Evolutionary conservation across 2,113 vertebrate species (phyloP), one percentile per base, ranked within the genome.

Genomic region (Myrmophylax atrothorax): DNA sequence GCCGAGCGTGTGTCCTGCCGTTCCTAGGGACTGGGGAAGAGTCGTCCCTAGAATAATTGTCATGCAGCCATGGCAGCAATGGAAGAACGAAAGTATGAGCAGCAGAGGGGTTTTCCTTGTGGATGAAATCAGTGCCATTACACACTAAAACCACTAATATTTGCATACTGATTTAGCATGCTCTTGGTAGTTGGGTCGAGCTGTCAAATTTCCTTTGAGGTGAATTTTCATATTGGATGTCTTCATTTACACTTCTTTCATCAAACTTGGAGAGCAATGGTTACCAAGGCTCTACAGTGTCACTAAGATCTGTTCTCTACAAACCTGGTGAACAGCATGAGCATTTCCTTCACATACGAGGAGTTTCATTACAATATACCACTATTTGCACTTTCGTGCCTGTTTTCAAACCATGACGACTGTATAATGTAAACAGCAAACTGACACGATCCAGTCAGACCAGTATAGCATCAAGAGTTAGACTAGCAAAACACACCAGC

Each of bases 371-470:
- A 46, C 53, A 31, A 18, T 53, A 14, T 22, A 31, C 47, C 26
- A 70, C 59, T 77, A 7, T 52, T 77, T 69, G 81, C 77, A n/a
- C 42, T 49, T 82, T 8, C 1, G 5, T 56, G 67, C 60, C 1
- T 24, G 64, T 70, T 94, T 94, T 64, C 73, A 79, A 67, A 31
- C 31, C 52, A 4, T 52, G 56, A 79, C 56, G 52, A 29, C 58
- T 66, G 40, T 60, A 62, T 83, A 83, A 94, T 76, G 80, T 77
- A 89, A 95, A 89, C 90, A 90, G 67, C 29, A 78, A 56, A 81
- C 47, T 81, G 60, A 80, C 72, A 31, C 12, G n/a, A 94, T 88
- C 92, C 64, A 89, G 94, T 95, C 52, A 42, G 82, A 90, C 95
- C 64, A 80, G 93, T 92, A 75, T 18, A 64, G 60, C 89, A 81